phyloP scores from a whole-genome alignment of 2,888 invertebrate genomes.

The Alcis repandata region DNA sequence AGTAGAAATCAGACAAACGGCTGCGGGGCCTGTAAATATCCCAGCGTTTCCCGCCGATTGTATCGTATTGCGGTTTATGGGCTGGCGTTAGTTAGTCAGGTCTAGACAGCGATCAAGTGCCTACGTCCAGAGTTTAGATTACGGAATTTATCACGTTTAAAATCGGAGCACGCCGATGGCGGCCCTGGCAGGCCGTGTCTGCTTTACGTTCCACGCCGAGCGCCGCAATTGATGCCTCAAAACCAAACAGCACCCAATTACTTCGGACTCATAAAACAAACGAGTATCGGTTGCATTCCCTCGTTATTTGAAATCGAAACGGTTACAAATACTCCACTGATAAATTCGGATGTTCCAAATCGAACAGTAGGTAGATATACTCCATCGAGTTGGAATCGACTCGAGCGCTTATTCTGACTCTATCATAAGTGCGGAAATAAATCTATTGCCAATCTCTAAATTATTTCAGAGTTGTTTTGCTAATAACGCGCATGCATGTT shows the following conservation, averaged over 20 bases:
- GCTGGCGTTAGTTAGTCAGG: conserved; percentile 55
- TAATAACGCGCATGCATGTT: conserved; percentile 12
- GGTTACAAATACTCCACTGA: conserved; percentile 13
- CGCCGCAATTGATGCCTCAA: conserved; percentile 24
- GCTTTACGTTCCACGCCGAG: conserved; percentile 19
- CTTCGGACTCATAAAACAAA: conserved; percentile 21
- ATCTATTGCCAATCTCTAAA: conserved; percentile 9
- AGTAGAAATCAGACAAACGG: conserved; percentile 43
- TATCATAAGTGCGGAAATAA: conserved; percentile 1
- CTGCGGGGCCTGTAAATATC: conserved; percentile 57
- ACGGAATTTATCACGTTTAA: conserved; percentile 57
- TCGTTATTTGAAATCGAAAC: conserved; percentile 21
- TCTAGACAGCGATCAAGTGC: conserved; percentile 70
- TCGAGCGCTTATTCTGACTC: neutral
- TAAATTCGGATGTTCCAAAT: conserved; percentile 7
- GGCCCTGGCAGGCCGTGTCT: conserved; percentile 19
- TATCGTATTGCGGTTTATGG: conserved; percentile 73
- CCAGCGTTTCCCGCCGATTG: conserved; percentile 63
- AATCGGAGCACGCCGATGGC: conserved; percentile 45
- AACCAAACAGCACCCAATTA: conserved; percentile 25
- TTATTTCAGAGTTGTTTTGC: neutral
- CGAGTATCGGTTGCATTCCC: conserved; percentile 20
- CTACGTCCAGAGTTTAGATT: conserved; percentile 67
- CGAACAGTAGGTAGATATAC: too few species aligned
- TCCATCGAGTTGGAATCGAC: neutral